Base-by-base conservation (phyloP, 2,113 vertebrate genomes). In the Anser cygnoides region DNA sequence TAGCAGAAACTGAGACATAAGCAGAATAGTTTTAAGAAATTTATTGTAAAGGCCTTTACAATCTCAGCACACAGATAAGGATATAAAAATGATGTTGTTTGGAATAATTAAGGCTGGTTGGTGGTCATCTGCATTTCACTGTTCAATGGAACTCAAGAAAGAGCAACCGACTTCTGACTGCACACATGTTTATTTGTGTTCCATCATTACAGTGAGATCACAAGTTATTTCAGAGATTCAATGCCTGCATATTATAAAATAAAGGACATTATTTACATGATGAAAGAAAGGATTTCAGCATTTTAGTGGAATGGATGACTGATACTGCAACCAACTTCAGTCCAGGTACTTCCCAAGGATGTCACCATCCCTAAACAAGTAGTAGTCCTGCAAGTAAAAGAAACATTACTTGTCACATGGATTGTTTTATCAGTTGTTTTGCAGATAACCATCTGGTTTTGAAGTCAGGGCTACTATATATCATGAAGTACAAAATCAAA, bases 331-430 rank as follows among this genome's bases (percentile, higher is more conserved):
- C 39, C 39, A 73, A 84, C 75, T 97, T 98, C 98, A 99, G 25
- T 99, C 98, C n/a, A 98, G 66, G 3, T 99, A 99, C 96, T 99
- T 99, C 49, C 99, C 99, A 62, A 99, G 98, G 96, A 99, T 99
- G 94, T 99, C 99, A 62, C 98, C 98, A 84, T 99, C 99, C 97
- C 99, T 98, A 97, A 99, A 99, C 96, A 99, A 97, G 97, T 98
- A 99, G 93, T 99, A 99, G 81, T 99, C 99, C 99, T 99, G 96
- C 54, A 97, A 55, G 86, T 77, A 81, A 87, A 5, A 96, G 49
- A 85, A 61, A 97, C 35, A 84, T 13, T 31, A 29, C 13, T 9
- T 7, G 15, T 43, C 41, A 5, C 0, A 18, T 13, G 25, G 17
- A 2, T 23, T 0, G 14, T 54, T 72, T 72, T 13, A 72, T 39